A percentile compares a stretch with the other conserved stretches of the same genome.
Evolutionary conservation across 2,888 invertebrate genomes (phyloP).

Genomic region (Stictocephala bisonia): DNA sequence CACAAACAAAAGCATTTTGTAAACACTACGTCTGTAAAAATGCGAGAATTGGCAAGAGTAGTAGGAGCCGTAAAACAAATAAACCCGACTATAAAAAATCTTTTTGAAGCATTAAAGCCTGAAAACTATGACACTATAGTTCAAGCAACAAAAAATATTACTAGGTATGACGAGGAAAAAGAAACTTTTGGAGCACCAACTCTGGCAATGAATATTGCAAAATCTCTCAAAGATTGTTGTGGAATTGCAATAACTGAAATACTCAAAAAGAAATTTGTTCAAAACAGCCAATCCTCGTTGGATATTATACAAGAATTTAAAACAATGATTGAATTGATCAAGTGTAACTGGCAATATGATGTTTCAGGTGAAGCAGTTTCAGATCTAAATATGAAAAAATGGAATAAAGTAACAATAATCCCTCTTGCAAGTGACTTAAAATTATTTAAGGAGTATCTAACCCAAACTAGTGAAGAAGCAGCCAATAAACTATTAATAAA

Average conservation of each 20-base stretch:
- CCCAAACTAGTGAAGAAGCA: not conserved
- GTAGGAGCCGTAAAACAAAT: not conserved
- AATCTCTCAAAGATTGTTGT: constrained; percentile 21
- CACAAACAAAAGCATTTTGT: constrained; percentile 7
- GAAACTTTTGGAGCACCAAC: constrained; percentile 1
- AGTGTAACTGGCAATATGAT: constrained; percentile 26
- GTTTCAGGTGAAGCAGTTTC: constrained; percentile 2
- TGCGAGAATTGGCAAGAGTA: constrained; percentile 18
- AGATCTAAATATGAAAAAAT: not conserved
- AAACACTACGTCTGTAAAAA: constrained; percentile 11
- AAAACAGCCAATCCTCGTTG: not conserved
- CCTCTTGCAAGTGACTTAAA: constrained; percentile 38
- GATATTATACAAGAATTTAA: not conserved
- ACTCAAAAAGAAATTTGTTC: not conserved
- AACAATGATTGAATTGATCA: not conserved
- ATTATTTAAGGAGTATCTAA: constrained; percentile 2
- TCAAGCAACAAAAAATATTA: not conserved
- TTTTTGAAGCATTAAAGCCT: constrained; percentile 23
- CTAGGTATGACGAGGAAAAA: not conserved
- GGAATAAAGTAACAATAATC: constrained; percentile 25
- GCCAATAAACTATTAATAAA: not conserved
- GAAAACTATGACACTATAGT: constrained; percentile 13
- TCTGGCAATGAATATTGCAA: constrained; percentile 27
- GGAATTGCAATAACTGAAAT: not conserved
- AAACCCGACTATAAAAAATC: constrained; percentile 3